Evolutionary conservation across 1,140 invertebrate genomes (phyloP), one percentile per base, ranked within the genome.

Genomic region (Pseudomyrmex sp.): DNA sequence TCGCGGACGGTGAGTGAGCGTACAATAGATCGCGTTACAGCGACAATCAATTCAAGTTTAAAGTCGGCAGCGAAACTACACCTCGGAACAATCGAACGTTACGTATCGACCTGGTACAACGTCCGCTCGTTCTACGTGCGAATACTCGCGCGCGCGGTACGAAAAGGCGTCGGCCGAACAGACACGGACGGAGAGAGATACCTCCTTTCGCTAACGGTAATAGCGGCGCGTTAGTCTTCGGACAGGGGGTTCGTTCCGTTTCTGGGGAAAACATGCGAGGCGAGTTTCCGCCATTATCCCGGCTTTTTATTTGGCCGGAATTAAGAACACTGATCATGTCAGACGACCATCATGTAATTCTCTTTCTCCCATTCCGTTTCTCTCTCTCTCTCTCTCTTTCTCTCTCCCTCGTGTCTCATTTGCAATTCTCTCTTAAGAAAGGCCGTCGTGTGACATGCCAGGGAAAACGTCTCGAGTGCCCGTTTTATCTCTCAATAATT

Each of bases 251-350:
- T 66, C 76, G 72, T 80, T 80, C 58, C 50, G 66, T 44, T 70
- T 18, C 66, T 46, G 44, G 9, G 35, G 54, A 48, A 61, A 72
- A 72, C 66, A 80, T 72, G 66, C 66, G 76, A 79, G 76, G 52
- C 35, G 13, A 80, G 54, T 61, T 72, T 72, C 76, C 20, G 66
- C 76, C 76, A 80, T 80, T 80, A 80, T 72, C 35, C 66, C 66
- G 66, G 20, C 54, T 80, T 80, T 80, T 80, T 80, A 80, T 80
- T 61, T 54, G 15, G 44, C 44, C 66, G 66, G 66, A 80, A 80
- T 80, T 80, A 80, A 80, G 76, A 80, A 72, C 66, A 80, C 76
- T 59, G 76, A 80, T 80, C 76, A 80, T 80, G 66, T 56, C 23
- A 59, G 66, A 70, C 76, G 76, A 79, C 76, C 66, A 35, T 80